phyloP scores from a whole-genome alignment of 2,113 vertebrate genomes.

The Bucco capensis region DNA sequence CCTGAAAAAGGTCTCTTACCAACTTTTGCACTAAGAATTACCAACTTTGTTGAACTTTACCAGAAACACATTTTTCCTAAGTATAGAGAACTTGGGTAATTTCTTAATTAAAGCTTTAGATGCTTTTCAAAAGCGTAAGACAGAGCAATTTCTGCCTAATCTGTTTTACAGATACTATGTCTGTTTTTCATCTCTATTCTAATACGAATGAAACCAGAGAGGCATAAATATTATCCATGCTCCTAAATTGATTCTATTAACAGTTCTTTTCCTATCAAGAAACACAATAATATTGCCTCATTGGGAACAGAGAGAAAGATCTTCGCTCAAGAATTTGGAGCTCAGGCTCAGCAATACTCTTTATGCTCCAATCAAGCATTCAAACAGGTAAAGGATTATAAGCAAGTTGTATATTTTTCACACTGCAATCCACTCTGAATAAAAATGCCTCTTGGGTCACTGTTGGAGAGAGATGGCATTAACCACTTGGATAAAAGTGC shows the following conservation, averaged over 20 bases:
- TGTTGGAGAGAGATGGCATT: not conserved
- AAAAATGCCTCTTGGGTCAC: not conserved
- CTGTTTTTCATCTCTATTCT: constrained; percentile 27
- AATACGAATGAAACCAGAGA: constrained; percentile 43
- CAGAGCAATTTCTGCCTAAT: constrained; percentile 42
- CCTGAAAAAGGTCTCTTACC: not conserved
- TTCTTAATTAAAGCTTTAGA: constrained; percentile 63
- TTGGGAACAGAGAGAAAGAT: not conserved
- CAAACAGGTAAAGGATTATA: not conserved
- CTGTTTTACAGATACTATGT: not conserved
- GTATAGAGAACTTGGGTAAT: constrained; percentile 21
- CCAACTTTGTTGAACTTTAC: constrained; percentile 10
- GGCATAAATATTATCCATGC: constrained; percentile 35
- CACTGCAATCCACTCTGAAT: not conserved
- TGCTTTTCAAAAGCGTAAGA: constrained; percentile 25
- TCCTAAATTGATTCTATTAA: constrained; percentile 33
- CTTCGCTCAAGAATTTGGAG: constrained; percentile 15
- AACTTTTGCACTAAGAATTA: not conserved
- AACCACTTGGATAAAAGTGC: not conserved
- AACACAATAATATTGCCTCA: not conserved
- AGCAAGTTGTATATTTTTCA: not conserved
- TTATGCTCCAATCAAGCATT: not conserved
- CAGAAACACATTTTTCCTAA: constrained; percentile 18
- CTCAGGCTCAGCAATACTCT: not conserved
- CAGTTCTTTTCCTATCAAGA: constrained; percentile 34